Conservation (phyloP, 2,113 vertebrate species). For the Chamaetylas fuelleborni region DNA sequence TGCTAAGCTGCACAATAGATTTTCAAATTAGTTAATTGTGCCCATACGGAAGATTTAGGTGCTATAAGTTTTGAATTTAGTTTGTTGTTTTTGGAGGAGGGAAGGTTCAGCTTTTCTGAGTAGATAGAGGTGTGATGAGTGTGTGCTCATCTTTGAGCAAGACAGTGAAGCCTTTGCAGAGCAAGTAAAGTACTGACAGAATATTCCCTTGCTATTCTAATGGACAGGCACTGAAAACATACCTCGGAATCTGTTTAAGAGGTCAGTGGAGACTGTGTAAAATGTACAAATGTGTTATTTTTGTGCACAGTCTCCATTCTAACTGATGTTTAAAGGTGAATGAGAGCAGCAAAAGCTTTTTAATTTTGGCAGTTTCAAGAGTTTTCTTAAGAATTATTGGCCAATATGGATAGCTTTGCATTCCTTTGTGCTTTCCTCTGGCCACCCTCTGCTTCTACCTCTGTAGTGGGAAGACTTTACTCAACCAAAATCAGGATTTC, state of each 20-base stretch:
- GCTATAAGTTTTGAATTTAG: neutral
- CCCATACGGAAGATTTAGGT: neutral
- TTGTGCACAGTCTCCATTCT: neutral
- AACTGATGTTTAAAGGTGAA: constrained; percentile 3
- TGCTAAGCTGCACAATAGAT: neutral
- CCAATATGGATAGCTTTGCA: neutral
- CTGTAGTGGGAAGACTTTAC: neutral
- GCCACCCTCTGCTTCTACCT: neutral
- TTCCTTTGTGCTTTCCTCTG: neutral
- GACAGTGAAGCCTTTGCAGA: neutral
- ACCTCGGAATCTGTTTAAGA: neutral
- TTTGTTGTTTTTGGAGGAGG: neutral
- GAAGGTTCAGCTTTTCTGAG: neutral
- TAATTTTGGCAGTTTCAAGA: constrained; percentile 32
- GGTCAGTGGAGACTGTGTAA: neutral
- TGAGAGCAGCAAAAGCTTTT: neutral
- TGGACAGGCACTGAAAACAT: neutral
- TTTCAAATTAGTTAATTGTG: neutral
- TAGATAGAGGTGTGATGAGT: neutral
- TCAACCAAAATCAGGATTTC: constrained; percentile 10
- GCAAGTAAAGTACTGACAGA: neutral
- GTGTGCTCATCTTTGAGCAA: neutral
- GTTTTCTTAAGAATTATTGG: constrained; percentile 6
- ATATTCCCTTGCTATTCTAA: neutral
- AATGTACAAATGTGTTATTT: neutral